A percentile compares a stretch with the other conserved stretches of the same genome.
phyloP scores from a whole-genome alignment of 2,888 invertebrate species.

The Campoletis raptor region DNA sequence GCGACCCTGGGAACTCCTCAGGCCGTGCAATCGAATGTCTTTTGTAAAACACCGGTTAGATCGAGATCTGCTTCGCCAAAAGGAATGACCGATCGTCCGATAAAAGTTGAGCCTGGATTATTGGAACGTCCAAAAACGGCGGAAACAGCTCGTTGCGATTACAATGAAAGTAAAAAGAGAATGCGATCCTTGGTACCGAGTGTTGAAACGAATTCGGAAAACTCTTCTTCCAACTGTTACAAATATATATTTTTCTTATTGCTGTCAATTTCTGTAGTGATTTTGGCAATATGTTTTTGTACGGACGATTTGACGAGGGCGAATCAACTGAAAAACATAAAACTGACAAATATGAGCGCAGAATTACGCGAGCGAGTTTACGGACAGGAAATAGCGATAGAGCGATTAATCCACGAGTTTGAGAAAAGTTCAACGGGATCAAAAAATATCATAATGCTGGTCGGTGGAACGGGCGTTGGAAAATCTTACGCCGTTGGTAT shows the following conservation, averaged over 20 bases:
- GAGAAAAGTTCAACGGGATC: conserved; percentile 62
- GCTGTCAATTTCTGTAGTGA: conserved; percentile 58
- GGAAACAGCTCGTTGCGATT: conserved; percentile 17
- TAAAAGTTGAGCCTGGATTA: background rate
- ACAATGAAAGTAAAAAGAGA: conserved; percentile 69
- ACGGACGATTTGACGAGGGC: conserved; percentile 34
- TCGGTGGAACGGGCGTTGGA: conserved; percentile 82
- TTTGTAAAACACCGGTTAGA: conserved; percentile 33
- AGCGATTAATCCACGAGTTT: conserved; percentile 69
- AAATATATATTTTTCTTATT: conserved; percentile 66
- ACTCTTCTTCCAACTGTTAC: conserved; percentile 28
- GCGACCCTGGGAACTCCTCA: conserved; percentile 44
- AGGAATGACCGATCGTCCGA: conserved; percentile 26
- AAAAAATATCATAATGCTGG: conserved; percentile 75
- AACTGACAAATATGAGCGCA: conserved; percentile 72
- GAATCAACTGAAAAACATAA: conserved; percentile 67
- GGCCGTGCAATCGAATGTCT: background rate
- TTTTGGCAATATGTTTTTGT: conserved; percentile 61
- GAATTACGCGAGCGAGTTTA: conserved; percentile 75
- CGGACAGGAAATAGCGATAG: conserved; percentile 77
- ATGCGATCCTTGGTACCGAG: conserved; percentile 70
- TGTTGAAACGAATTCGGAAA: conserved; percentile 24
- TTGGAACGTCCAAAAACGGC: background rate
- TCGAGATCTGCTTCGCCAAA: conserved; percentile 63
- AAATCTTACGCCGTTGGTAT: conserved; percentile 80